Evolutionary conservation across 2,797 vertebrate species (phyloP), one percentile per base, ranked within the genome.

Genomic region (Threskiornis aethiopicus): DNA sequence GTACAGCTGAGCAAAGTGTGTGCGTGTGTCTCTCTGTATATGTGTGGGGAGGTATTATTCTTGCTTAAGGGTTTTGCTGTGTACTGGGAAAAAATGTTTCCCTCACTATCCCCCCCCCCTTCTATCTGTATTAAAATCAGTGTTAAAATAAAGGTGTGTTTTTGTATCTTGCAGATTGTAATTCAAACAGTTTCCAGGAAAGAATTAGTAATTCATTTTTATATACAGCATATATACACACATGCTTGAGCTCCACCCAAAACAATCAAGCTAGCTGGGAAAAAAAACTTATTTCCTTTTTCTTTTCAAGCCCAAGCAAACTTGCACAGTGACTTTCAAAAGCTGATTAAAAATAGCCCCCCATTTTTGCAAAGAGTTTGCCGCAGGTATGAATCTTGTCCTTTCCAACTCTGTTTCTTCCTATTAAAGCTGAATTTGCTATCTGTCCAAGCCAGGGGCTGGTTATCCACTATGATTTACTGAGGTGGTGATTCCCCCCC

Each of bases 151-250:
- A 98, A 97, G 87, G 93, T 98, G 97, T 98, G 97, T 97, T 97
- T 95, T 96, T 96, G 94, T 93, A 96, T 97, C 98, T 98, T 93
- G 96, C 95, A 97, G 97, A 97, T 97, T 98, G 97, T 94, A 98
- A 98, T 98, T 98, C 97, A 98, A 97, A 98, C 90, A 98, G 97
- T 98, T 98, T 98, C 97, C 97, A 98, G 97, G 97, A 96, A 98
- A 97, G 97, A 98, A 98, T 98, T 97, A 97, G 97, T 98, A 96
- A 97, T 97, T 97, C 94, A 97, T 92, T 97, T 91, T 97, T 96
- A 97, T 97, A 96, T 96, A 92, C 95, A 84, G 92, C 94, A 59
- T 96, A 95, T 95, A 96, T 95, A 94, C 77, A 95, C 89, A 84
- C 92, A 89, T 8, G 55, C 69, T 83, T 66, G 90, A 94, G 80